These are phyloP conservation scores for Madoqua kirkii DNA, from an alignment of 2,113 vertebrate genomes.

Conservation along the genomic window DNA sequence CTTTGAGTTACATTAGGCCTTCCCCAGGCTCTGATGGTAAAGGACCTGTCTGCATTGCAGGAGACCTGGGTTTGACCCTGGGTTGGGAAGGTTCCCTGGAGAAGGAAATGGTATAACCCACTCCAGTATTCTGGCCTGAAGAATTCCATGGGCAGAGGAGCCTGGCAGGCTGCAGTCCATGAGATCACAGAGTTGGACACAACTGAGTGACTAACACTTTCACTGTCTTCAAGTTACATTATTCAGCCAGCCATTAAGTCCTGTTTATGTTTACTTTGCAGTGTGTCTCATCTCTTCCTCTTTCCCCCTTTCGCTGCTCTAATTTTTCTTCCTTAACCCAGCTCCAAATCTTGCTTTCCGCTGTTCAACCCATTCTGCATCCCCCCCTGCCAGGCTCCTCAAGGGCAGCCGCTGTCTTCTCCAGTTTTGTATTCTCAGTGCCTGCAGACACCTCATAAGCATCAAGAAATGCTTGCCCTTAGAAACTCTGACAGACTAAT, in stretches of 20 bases:
- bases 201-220: background rate
- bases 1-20: background rate
- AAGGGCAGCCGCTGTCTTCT: background rate
- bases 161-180: background rate
- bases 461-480: slow-evolving; percentile 16
- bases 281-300: background rate
- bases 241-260: background rate
- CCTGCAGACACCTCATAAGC: background rate
- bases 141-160: background rate
- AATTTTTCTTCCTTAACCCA: background rate
- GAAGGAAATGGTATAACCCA: background rate
- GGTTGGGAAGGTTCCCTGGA: background rate
- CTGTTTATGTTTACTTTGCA: background rate
- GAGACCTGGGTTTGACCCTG: background rate
- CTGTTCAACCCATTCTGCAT: background rate
- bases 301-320: background rate
- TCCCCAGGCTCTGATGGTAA: background rate
- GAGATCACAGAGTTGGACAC: background rate
- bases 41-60: background rate
- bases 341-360: background rate
- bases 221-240: background rate
- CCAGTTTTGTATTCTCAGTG: slow-evolving; percentile 38
- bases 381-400: slow-evolving; percentile 29
- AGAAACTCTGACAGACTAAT: slow-evolving; percentile 54
- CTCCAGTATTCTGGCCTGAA: background rate